Conservation (phyloP, 2,888 invertebrate genomes). For the Nomada fabriciana region DNA sequence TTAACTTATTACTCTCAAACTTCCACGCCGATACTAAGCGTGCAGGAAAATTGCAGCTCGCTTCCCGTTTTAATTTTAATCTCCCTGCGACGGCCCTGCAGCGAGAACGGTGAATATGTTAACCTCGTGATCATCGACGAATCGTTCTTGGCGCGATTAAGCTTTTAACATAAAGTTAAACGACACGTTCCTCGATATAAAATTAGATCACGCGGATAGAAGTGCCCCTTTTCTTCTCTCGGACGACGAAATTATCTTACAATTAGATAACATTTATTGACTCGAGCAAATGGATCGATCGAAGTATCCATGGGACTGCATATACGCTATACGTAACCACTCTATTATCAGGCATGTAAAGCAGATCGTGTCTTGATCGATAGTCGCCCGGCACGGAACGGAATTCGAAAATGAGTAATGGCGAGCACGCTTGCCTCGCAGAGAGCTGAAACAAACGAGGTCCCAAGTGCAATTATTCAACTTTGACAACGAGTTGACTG, state of each 20-base stretch:
- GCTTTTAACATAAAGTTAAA: background rate
- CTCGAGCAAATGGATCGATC: background rate
- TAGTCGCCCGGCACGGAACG: background rate
- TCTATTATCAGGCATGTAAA: slow-evolving; percentile 31
- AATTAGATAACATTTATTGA: too few species aligned
- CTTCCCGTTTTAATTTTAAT: slow-evolving; percentile 14
- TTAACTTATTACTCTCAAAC: slow-evolving; percentile 46
- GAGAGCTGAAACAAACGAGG: slow-evolving; percentile 19
- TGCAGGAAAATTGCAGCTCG: slow-evolving; percentile 3
- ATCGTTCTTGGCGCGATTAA: background rate
- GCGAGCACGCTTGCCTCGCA: slow-evolving; percentile 1
- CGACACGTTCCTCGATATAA: background rate
- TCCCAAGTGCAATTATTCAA: slow-evolving; percentile 27
- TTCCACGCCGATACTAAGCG: slow-evolving; percentile 7
- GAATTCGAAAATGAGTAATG: slow-evolving; percentile 30
- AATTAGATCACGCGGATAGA: background rate
- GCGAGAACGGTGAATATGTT: background rate
- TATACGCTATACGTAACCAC: background rate
- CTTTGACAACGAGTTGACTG: slow-evolving; percentile 34
- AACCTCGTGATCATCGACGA: background rate
- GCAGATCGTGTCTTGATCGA: slow-evolving; percentile 27
- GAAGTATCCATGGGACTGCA: background rate
- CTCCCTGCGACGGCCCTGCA: background rate
- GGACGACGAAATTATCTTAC: too few species aligned
- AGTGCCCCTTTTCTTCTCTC: too few species aligned